Evolutionary conservation across 1,140 invertebrate species (phyloP).

Genomic region (Lamellibrachia luymesi): DNA sequence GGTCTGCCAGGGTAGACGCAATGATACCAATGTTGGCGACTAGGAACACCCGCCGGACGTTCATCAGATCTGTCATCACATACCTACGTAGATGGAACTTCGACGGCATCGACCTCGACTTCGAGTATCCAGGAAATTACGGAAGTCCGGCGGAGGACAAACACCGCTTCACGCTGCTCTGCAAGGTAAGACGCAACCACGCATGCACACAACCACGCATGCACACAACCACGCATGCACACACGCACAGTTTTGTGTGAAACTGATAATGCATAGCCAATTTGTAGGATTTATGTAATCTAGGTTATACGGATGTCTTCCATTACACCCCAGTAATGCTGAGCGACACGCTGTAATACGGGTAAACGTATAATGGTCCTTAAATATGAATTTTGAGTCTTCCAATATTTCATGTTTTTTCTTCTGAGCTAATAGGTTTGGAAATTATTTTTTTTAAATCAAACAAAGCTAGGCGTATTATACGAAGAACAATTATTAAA

Average conservation of each 20-base stretch:
- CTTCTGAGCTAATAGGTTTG: too few relatives aligned
- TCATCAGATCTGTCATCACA: constrained; percentile 64
- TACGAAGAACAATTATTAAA: too few relatives aligned
- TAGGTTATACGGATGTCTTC: too few relatives aligned
- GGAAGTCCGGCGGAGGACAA: constrained; percentile 61
- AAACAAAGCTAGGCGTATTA: too few relatives aligned
- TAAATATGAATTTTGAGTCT: too few relatives aligned
- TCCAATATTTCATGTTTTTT: too few relatives aligned
- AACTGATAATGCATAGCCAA: too few relatives aligned
- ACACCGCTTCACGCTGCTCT: constrained; percentile 72
- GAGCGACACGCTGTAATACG: too few relatives aligned
- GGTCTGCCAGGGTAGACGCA: constrained; percentile 83
- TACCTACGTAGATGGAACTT: constrained; percentile 89
- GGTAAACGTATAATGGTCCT: too few relatives aligned
- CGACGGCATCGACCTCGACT: constrained; percentile 90
- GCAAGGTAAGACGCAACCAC: not conserved
- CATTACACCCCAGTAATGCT: too few relatives aligned
- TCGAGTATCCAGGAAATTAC: constrained; percentile 80
- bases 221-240: not conserved
- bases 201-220: not conserved
- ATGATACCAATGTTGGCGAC: constrained; percentile 30
- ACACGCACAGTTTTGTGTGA: not conserved
- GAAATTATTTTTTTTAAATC: too few relatives aligned
- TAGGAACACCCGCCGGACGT: constrained; percentile 27
- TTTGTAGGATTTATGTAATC: too few relatives aligned